phyloP scores from a whole-genome alignment of 2,113 vertebrate genomes.

The Isichthys henryi region DNA sequence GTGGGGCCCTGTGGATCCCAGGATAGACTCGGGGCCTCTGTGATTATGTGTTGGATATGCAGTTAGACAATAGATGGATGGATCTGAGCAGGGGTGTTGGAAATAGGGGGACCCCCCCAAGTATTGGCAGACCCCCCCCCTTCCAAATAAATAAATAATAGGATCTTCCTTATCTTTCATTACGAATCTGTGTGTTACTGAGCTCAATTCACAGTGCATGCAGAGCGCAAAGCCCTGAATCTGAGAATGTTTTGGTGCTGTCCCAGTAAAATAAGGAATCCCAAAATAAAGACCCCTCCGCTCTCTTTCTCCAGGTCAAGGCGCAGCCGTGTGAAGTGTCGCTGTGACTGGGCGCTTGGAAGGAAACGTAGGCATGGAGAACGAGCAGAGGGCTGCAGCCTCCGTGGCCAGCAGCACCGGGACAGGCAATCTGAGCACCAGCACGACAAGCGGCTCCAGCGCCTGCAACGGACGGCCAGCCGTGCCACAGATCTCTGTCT shows the following conservation, averaged over 20 bases:
- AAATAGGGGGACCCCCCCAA: not conserved
- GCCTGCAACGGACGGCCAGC: constrained; percentile 52
- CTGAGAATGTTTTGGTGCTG: not conserved
- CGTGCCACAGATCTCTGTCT: constrained; percentile 79
- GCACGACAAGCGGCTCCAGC: constrained; percentile 35
- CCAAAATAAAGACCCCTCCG: not conserved
- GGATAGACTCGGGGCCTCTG: not conserved
- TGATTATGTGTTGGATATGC: not conserved
- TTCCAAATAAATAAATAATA: not conserved
- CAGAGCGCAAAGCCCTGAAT: not conserved
- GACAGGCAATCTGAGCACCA: constrained; percentile 19
- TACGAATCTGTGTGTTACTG: too few species aligned
- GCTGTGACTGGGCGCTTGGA: not conserved
- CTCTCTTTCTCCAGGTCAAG: not conserved
- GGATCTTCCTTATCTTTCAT: too few species aligned
- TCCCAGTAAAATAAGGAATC: not conserved
- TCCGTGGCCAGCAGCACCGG: constrained; percentile 45
- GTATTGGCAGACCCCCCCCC: not conserved
- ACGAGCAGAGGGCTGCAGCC: constrained; percentile 62
- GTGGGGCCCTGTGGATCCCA: not conserved
- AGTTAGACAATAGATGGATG: not conserved
- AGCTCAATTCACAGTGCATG: too few species aligned
- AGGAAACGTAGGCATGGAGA: constrained; percentile 73
- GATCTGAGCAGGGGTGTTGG: not conserved
- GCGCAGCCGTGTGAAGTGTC: not conserved